Percentiles rank a stretch among this genome's conserved stretches.
phyloP scores from a whole-genome alignment of 2,888 invertebrate genomes.

The Synergus itoensis region DNA sequence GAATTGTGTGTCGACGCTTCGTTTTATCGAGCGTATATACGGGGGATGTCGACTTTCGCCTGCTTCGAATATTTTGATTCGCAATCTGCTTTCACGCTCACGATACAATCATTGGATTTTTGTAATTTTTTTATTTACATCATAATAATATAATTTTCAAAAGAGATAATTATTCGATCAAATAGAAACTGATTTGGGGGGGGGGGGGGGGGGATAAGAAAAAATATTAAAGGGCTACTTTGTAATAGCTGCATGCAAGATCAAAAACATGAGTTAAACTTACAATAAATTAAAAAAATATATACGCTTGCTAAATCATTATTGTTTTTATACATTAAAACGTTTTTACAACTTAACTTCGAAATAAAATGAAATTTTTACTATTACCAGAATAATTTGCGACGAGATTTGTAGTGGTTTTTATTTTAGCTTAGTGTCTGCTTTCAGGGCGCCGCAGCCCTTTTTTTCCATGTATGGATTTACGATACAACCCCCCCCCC shows the following conservation, averaged over 20 bases:
- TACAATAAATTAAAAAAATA: too few relatives aligned
- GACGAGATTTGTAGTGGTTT: too few relatives aligned
- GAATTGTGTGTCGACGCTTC: slow-evolving; percentile 60
- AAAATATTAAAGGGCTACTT: too few relatives aligned
- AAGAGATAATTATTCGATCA: not conserved
- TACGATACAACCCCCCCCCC: too few relatives aligned
- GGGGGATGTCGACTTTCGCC: not conserved
- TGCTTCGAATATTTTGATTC: not conserved
- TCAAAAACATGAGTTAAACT: too few relatives aligned
- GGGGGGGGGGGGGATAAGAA: too few relatives aligned
- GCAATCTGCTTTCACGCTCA: not conserved
- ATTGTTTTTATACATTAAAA: not conserved
- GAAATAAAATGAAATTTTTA: not conserved
- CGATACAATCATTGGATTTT: not conserved
- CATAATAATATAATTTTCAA: not conserved
- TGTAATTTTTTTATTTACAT: not conserved
- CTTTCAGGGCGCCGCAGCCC: too few relatives aligned
- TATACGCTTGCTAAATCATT: not conserved
- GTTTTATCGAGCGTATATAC: slow-evolving; percentile 69
- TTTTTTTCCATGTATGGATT: too few relatives aligned
- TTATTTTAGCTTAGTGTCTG: too few relatives aligned
- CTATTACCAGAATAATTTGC: not conserved
- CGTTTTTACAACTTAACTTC: not conserved
- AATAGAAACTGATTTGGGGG: too few relatives aligned
- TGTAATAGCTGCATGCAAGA: too few relatives aligned